Percentiles rank a stretch among this genome's conserved stretches.
These are phyloP conservation scores for Lagopus leucura DNA, from an alignment of 2,113 vertebrate species.

Conservation along the genomic window DNA sequence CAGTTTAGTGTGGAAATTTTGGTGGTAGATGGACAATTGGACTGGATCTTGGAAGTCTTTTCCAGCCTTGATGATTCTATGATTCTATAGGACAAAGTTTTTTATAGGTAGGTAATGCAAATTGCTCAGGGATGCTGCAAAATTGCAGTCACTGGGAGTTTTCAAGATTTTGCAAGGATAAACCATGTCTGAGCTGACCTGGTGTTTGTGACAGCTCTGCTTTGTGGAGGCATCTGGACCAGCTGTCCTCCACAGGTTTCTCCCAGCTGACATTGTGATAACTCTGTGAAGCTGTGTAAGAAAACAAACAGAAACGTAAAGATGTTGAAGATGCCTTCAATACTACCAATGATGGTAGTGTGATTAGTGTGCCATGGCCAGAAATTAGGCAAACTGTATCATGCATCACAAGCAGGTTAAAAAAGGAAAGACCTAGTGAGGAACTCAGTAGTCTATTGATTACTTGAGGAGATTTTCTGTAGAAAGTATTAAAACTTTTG, in stretches of 20 bases:
- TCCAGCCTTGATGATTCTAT: too few species aligned
- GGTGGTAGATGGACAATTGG: too few species aligned
- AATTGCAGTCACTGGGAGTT: neutral
- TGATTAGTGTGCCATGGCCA: neutral
- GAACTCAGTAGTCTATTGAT: neutral
- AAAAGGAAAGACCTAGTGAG: neutral
- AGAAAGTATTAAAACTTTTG: neutral
- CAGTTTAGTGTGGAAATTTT: too few species aligned
- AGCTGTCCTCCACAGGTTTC: neutral
- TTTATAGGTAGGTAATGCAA: neutral
- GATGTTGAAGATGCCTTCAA: neutral
- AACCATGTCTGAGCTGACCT: neutral
- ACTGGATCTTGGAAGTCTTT: too few species aligned
- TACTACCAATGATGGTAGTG: neutral
- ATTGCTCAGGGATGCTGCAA: neutral
- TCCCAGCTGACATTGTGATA: neutral
- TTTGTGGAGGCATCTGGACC: neutral
- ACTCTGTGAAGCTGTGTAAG: neutral
- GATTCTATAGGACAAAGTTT: neutral
- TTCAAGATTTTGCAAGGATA: neutral
- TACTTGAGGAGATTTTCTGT: neutral
- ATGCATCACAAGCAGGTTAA: neutral
- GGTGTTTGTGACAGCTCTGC: accelerated
- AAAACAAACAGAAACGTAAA: neutral
- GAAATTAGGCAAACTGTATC: neutral